phyloP scores from a whole-genome alignment of 2,113 vertebrate species.

The Bombycilla garrulus region DNA sequence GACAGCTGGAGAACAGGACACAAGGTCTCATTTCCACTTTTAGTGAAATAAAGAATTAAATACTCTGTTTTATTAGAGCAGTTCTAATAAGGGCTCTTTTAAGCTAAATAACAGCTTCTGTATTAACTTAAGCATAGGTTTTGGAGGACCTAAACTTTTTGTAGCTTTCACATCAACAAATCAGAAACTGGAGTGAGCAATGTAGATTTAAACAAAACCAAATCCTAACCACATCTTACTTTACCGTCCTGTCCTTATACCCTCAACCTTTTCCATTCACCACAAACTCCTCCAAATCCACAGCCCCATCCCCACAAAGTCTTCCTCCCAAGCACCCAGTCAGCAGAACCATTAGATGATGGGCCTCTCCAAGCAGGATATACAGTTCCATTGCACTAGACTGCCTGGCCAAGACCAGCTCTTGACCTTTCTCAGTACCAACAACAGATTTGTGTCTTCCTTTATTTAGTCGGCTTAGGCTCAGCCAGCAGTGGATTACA shows the following conservation, averaged over 20 bases:
- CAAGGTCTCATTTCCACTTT: neutral
- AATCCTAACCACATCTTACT: neutral
- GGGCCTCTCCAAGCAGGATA: neutral
- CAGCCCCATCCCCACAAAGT: neutral
- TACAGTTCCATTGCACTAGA: neutral
- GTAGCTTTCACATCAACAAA: neutral
- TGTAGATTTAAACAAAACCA: neutral
- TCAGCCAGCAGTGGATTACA: neutral
- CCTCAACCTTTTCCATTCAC: neutral
- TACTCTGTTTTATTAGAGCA: neutral
- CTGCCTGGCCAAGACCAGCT: neutral
- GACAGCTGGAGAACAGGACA: neutral
- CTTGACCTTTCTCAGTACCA: neutral
- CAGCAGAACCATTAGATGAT: neutral
- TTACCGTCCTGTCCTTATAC: neutral
- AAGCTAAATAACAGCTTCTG: neutral
- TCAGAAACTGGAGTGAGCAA: neutral
- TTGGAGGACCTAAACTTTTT: neutral
- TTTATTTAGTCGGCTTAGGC: neutral
- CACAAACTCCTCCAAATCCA: neutral
- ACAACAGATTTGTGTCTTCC: neutral
- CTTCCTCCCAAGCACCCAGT: neutral
- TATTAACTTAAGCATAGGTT: neutral
- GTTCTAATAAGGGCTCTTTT: neutral
- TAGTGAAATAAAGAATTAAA: neutral